phyloP scores from a whole-genome alignment of 1,140 invertebrate genomes.

The Sminthurides bifidus region DNA sequence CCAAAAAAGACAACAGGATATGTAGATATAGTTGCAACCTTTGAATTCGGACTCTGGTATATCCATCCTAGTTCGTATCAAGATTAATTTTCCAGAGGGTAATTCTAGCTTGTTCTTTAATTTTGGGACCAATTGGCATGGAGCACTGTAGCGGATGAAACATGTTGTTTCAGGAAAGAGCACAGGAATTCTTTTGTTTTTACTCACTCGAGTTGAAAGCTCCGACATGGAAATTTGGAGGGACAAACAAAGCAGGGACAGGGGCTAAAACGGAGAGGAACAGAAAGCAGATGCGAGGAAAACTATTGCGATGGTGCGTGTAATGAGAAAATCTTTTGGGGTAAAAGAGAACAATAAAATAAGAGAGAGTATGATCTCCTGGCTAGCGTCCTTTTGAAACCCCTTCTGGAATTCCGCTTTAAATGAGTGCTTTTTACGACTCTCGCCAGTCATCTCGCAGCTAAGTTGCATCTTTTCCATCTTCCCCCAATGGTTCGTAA shows the following conservation, averaged over 20 bases:
- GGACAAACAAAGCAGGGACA: neutral
- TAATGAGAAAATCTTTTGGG: slow-evolving; percentile 12
- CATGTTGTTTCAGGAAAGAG: too few species aligned
- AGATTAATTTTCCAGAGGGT: too few species aligned
- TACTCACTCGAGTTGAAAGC: too few species aligned
- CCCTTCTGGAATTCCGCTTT: neutral
- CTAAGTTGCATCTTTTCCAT: neutral
- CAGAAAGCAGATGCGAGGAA: too few species aligned
- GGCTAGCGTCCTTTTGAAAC: neutral
- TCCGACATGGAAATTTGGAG: neutral
- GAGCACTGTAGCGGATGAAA: too few species aligned
- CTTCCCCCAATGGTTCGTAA: neutral
- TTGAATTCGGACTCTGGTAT: too few species aligned
- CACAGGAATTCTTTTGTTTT: too few species aligned
- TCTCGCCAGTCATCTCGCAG: neutral
- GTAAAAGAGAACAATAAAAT: slow-evolving; percentile 12
- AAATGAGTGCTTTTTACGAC: slow-evolving; percentile 11
- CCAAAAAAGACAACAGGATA: neutral
- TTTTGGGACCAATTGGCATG: too few species aligned
- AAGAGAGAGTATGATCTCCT: neutral
- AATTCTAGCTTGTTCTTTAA: too few species aligned
- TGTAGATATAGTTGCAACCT: neutral
- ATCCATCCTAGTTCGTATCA: too few species aligned
- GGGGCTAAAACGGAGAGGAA: neutral
- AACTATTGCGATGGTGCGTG: slow-evolving; percentile 7